Conservation (phyloP, 1,140 invertebrate species). For the Parasteatoda tepidariorum region DNA sequence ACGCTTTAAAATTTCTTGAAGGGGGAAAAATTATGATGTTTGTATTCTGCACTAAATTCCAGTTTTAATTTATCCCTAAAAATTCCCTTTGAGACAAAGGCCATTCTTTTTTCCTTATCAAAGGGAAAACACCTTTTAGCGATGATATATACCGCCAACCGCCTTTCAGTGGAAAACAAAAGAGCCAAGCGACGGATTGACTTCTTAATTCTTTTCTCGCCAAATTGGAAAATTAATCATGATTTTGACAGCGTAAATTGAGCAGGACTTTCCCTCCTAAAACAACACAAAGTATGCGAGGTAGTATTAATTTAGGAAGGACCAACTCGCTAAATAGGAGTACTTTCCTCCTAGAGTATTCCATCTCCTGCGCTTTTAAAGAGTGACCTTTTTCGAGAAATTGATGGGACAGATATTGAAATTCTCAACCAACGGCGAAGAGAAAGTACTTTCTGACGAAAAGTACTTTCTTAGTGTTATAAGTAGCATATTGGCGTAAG, state of each 20-base stretch:
- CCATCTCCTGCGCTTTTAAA: too few species aligned
- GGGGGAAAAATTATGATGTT: too few species aligned
- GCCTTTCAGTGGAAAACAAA: not conserved
- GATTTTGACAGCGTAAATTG: slow-evolving; percentile 27
- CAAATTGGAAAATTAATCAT: slow-evolving; percentile 39
- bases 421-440: too few species aligned
- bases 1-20: too few species aligned
- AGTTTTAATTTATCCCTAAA: too few species aligned
- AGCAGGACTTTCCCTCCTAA: not conserved
- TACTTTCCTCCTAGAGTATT: too few species aligned
- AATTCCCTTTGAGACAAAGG: too few species aligned
- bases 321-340: too few species aligned
- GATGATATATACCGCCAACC: not conserved
- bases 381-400: not conserved
- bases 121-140: not conserved
- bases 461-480: too few species aligned
- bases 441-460: too few species aligned
- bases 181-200: not conserved
- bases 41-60: too few species aligned
- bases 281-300: not conserved
- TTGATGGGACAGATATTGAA: not conserved
- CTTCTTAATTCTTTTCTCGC: not conserved
- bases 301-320: not conserved
- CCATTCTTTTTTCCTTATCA: not conserved
- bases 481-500: too few species aligned